phyloP scores from a whole-genome alignment of 2,888 invertebrate species.

The Schizaphis graminum region DNA sequence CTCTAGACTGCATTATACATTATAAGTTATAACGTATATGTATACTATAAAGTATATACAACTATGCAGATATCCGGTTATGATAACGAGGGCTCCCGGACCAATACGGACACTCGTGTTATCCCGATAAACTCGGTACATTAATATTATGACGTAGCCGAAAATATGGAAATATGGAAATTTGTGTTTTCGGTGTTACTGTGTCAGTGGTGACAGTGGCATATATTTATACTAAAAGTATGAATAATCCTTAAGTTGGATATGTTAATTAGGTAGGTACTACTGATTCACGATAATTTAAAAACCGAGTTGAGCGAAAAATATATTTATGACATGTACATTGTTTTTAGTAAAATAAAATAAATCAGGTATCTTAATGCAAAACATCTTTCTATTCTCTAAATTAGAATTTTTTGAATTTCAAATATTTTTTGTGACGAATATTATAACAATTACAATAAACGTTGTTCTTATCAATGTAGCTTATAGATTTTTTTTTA shows the following conservation, averaged over 20 bases:
- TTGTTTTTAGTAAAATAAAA: neutral
- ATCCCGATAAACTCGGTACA: neutral
- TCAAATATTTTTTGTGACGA: neutral
- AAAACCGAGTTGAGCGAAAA: too few species aligned
- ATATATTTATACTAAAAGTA: too few species aligned
- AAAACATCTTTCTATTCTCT: neutral
- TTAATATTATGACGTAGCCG: too few species aligned
- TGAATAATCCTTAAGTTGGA: too few species aligned
- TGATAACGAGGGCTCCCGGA: neutral
- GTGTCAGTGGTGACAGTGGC: too few species aligned
- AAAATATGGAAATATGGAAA: too few species aligned
- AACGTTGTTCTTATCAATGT: neutral
- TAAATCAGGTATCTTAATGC: neutral
- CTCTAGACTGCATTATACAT: neutral
- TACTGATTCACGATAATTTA: too few species aligned
- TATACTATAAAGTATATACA: neutral
- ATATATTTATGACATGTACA: too few species aligned
- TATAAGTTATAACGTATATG: neutral
- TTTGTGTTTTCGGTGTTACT: too few species aligned
- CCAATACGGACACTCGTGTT: neutral
- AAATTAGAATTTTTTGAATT: neutral
- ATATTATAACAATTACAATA: neutral
- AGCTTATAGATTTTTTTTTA: neutral
- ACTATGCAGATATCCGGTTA: neutral
- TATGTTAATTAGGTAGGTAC: too few species aligned